These are phyloP conservation scores for Mesochorus sp. DNA, from an alignment of 2,888 invertebrate species.

Conservation along the genomic window DNA sequence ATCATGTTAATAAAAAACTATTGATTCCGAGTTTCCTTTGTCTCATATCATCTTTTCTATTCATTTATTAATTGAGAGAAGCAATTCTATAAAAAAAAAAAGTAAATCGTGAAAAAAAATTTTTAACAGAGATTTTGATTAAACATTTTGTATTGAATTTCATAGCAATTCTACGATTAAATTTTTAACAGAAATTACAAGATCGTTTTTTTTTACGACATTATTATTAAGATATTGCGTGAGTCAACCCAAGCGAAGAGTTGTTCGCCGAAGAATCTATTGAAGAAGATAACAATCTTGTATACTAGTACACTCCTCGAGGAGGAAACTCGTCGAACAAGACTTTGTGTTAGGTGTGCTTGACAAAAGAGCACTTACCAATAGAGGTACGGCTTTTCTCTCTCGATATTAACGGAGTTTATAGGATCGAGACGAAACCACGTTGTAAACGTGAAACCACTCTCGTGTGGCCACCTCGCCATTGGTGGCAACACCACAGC, in stretches of 20 bases:
- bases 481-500: slow-evolving; percentile 98
- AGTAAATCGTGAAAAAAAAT: slow-evolving; percentile 1
- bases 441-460: slow-evolving; percentile 99
- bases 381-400: slow-evolving; percentile 99
- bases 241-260: too few relatives aligned
- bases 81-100: background rate
- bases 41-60: too few relatives aligned
- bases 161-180: too few relatives aligned
- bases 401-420: slow-evolving; percentile 98
- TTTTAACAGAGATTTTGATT: background rate
- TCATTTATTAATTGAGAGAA: background rate
- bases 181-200: slow-evolving; percentile 1
- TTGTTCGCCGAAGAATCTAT: slow-evolving; percentile 25
- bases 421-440: slow-evolving; percentile 99
- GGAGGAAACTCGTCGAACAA: background rate
- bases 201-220: too few relatives aligned
- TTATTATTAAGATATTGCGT: background rate
- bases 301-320: slow-evolving; percentile 15
- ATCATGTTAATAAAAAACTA: too few relatives aligned
- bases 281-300: slow-evolving; percentile 18
- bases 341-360: slow-evolving; percentile 43
- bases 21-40: too few relatives aligned
- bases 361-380: slow-evolving; percentile 86
- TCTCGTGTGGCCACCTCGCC: slow-evolving; percentile 99
- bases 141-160: background rate